Evolutionary conservation across 2,888 invertebrate genomes (phyloP).

Genomic region (Fragum sueziense): DNA sequence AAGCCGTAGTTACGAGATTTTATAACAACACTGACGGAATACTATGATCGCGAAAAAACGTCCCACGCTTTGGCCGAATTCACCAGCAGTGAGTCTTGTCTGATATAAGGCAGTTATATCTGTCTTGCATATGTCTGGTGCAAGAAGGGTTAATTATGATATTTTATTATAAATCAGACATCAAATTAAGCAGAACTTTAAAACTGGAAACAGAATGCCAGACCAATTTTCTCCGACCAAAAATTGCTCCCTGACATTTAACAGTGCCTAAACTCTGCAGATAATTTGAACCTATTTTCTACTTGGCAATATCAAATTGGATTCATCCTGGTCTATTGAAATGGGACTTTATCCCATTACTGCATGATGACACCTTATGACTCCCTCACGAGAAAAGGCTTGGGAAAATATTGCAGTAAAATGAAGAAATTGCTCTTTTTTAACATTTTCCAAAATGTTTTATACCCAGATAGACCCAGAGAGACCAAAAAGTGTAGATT

Average conservation of each 20-base stretch:
- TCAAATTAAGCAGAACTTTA: slow-evolving; percentile 15
- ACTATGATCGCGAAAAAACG: too few species aligned
- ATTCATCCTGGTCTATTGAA: neutral
- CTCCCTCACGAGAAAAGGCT: neutral
- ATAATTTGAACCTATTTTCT: neutral
- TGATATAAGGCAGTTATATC: too few species aligned
- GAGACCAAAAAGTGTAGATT: too few species aligned
- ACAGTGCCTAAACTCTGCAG: slow-evolving; percentile 19
- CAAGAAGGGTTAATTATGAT: too few species aligned
- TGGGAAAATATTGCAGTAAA: neutral
- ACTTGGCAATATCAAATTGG: neutral
- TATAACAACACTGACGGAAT: too few species aligned
- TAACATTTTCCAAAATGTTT: neutral
- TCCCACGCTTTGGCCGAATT: too few species aligned
- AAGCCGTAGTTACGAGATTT: too few species aligned
- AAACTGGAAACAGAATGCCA: slow-evolving; percentile 19
- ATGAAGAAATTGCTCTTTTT: neutral
- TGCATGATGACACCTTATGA: neutral
- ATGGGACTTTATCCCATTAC: neutral
- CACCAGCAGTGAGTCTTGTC: too few species aligned
- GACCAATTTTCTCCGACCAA: slow-evolving; percentile 13
- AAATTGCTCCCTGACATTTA: slow-evolving; percentile 16
- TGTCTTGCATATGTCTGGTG: too few species aligned
- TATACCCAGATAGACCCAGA: neutral
- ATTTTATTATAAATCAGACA: slow-evolving; percentile 6